Conservation (phyloP, 2,113 vertebrate genomes). For the Mustela lutreola region DNA sequence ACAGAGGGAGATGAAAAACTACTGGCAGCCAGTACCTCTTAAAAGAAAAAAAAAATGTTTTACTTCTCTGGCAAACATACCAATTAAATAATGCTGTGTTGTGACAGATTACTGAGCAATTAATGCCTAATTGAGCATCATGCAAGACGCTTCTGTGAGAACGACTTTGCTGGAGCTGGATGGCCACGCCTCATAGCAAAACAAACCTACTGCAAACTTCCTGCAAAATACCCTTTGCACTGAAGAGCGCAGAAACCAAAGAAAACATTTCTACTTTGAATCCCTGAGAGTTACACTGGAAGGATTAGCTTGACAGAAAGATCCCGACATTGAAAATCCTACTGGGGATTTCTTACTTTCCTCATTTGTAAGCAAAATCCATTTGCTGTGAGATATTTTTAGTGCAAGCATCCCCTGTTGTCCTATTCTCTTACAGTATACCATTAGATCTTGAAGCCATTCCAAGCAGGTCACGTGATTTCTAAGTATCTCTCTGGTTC, state of each 20-base stretch:
- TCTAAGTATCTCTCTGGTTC: conserved; percentile 81
- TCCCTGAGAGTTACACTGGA: conserved; percentile 21
- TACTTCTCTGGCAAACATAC: conserved; percentile 75
- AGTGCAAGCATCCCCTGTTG: conserved; percentile 81
- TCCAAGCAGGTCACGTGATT: conserved; percentile 84
- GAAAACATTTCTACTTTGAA: conserved; percentile 45
- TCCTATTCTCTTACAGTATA: conserved; percentile 83
- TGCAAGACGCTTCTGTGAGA: conserved; percentile 60
- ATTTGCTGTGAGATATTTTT: conserved; percentile 87
- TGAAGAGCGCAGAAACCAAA: conserved; percentile 2
- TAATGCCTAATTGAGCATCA: conserved; percentile 79
- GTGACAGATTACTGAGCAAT: conserved; percentile 80
- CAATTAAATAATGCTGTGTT: conserved; percentile 77
- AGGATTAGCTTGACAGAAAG: conserved; percentile 74
- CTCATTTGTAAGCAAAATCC: conserved; percentile 83
- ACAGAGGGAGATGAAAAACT: conserved; percentile 72
- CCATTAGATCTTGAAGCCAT: conserved; percentile 83
- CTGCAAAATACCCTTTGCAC: background rate
- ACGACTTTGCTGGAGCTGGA: background rate
- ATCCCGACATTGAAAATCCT: conserved; percentile 77
- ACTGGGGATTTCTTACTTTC: conserved; percentile 83
- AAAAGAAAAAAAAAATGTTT: conserved; percentile 56
- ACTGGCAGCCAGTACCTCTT: conserved; percentile 50
- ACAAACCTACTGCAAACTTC: background rate
- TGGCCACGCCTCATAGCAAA: background rate